A percentile compares a stretch with the other conserved stretches of the same genome.
Evolutionary conservation across 1,140 invertebrate species (phyloP).

Genomic region (Drosophila kikkawai): DNA sequence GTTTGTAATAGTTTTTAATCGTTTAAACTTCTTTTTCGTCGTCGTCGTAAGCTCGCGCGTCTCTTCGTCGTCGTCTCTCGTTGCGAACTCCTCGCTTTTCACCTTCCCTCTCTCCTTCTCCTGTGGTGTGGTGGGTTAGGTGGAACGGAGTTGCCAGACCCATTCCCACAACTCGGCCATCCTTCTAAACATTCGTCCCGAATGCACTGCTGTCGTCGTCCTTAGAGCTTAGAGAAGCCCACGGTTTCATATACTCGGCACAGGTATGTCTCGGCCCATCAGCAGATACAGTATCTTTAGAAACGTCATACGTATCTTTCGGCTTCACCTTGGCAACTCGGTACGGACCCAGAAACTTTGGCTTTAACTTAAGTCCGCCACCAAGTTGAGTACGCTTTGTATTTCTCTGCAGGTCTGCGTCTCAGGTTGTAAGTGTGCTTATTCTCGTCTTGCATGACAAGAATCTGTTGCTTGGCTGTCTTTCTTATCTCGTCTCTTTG

Average conservation of each 20-base stretch:
- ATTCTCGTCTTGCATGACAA: neutral
- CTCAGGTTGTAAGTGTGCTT: neutral
- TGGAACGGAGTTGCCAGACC: no score
- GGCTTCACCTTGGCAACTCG: neutral
- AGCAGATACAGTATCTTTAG: neutral
- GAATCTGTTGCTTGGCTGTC: neutral
- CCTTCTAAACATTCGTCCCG: slow-evolving; percentile 9
- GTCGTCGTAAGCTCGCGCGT: no score
- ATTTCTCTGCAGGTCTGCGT: neutral
- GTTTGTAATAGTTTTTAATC: no score
- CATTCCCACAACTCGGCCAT: slow-evolving; percentile 18
- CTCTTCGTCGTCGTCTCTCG: no score
- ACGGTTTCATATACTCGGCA: slow-evolving; percentile 6
- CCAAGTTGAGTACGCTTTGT: neutral
- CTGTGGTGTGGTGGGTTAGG: no score
- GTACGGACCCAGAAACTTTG: neutral
- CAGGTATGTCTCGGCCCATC: no score
- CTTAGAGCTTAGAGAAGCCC: neutral
- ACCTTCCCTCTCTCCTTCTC: no score
- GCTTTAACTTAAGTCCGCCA: neutral
- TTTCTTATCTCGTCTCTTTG: neutral
- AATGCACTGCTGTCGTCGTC: slow-evolving; percentile 2
- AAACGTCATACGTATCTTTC: neutral
- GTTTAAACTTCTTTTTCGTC: no score
- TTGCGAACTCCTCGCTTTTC: no score